phyloP scores from a whole-genome alignment of 2,888 invertebrate species.

The Meiosimyza platycephala region DNA sequence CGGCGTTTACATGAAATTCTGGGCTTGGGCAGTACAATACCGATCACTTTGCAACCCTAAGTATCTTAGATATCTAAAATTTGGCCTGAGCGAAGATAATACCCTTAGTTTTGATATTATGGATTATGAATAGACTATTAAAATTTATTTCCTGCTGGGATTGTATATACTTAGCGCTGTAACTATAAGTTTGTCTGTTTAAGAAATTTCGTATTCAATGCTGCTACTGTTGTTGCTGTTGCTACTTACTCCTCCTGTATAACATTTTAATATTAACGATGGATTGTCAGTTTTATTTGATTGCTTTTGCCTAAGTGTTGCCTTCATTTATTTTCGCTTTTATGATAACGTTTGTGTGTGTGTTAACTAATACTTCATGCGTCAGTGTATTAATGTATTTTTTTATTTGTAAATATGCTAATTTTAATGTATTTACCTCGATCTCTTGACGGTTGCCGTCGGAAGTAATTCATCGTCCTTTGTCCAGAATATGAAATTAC shows the following conservation, averaged over 20 bases:
- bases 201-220: neutral
- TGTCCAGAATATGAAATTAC: constrained; percentile 57
- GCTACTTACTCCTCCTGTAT: neutral
- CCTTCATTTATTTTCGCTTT: too few species aligned
- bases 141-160: too few species aligned
- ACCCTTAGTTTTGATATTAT: too few species aligned
- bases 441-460: constrained; percentile 50
- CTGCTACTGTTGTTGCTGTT: neutral
- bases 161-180: too few species aligned
- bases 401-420: constrained; percentile 30
- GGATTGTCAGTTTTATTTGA: neutral
- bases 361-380: constrained; percentile 24
- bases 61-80: too few species aligned
- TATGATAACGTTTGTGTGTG: neutral
- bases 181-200: too few species aligned
- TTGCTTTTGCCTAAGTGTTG: too few species aligned
- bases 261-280: neutral
- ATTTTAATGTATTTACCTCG: constrained; percentile 49
- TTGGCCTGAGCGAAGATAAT: too few species aligned
- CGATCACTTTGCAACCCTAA: too few species aligned
- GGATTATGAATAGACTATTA: too few species aligned
- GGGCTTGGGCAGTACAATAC: too few species aligned
- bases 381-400: constrained; percentile 29
- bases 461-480: constrained; percentile 57
- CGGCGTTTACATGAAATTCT: too few species aligned